Percentiles rank a stretch among this genome's conserved stretches.
Evolutionary conservation across 2,888 invertebrate genomes (phyloP).

Genomic region (Zaprionus bogoriensis): DNA sequence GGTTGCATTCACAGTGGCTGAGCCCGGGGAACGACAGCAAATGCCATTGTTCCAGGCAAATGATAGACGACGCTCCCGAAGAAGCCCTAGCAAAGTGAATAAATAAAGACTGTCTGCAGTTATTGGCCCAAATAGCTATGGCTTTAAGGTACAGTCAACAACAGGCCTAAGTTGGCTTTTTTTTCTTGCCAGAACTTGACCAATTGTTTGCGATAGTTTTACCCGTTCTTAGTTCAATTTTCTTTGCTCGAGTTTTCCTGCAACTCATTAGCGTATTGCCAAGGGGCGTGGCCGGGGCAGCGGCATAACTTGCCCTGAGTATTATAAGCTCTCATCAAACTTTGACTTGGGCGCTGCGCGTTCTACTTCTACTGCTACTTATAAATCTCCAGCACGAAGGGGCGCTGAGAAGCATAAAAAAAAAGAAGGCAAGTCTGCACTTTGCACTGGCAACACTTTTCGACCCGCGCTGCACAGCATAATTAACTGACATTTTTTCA

Average conservation of each 20-base stretch:
- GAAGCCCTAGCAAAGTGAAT: neutral
- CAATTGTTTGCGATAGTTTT: constrained; percentile 14
- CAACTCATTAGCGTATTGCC: constrained; percentile 24
- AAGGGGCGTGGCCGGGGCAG: neutral
- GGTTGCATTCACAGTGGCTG: neutral
- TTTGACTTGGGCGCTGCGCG: constrained; percentile 19
- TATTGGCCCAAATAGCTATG: no score
- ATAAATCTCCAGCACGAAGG: constrained; percentile 6
- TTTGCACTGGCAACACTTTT: constrained; percentile 25
- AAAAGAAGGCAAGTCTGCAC: constrained; percentile 21
- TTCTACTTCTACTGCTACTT: neutral
- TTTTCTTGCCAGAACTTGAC: neutral
- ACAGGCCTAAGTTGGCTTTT: no score
- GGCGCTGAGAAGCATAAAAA: neutral
- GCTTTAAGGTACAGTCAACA: no score
- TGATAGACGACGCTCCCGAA: neutral
- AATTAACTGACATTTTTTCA: constrained; percentile 51
- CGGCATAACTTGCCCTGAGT: constrained; percentile 7
- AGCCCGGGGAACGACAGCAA: neutral
- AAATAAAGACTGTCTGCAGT: neutral
- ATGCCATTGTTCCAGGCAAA: neutral
- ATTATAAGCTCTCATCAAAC: constrained; percentile 25
- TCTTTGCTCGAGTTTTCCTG: neutral
- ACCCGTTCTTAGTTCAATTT: constrained; percentile 8
- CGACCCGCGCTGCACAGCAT: constrained; percentile 31